Evolutionary conservation across 2,797 vertebrate species (phyloP), one percentile per base, ranked within the genome.

Genomic region (Phataginus tricuspis): DNA sequence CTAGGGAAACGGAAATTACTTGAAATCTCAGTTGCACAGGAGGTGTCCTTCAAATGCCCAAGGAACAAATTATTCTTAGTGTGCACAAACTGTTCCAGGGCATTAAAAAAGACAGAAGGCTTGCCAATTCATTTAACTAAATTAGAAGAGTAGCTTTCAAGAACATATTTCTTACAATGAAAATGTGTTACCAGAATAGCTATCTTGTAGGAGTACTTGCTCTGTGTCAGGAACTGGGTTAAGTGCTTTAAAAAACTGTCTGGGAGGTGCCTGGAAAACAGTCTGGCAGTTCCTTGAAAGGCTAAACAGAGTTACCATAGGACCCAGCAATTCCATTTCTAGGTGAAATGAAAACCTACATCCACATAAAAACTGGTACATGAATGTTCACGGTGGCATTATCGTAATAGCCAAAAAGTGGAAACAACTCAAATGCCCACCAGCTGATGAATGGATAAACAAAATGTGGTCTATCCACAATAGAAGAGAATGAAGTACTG

Each of bases 11-110:
- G 85, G 42, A 75, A 86, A 68, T 49, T 74, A 51, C 49, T 61
- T 82, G 45, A 93, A 89, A 93, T 83, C 29, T 77, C 86, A 25
- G 68, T 91, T 74, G 68, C 49, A 90, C 83, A 42, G 23, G n/a
- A 89, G 79, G 51, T 61, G 37, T 53, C 59, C 59, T 94, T 91
- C 79, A 78, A 64, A 90, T 77, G 75, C 31, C 72, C 37, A 69
- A 82, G 27, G 59, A 90, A 92, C 66, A 71, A 80, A 94, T 86
- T 74, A 77, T 37, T 82, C 87, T 66, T 34, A 29, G 39, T 74
- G 27, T 66, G 61, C 51, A 83, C 37, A 69, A 42, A 79, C 2
- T 53, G 34, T 89, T 88, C 27, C 39, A 55, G 61, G 63, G 59
- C 55, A 63, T 91, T 91, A 51, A 85, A 80, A 80, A 89, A 92